These are phyloP conservation scores for Laterallus jamaicensis DNA, from an alignment of 2,113 vertebrate species.

Conservation along the genomic window DNA sequence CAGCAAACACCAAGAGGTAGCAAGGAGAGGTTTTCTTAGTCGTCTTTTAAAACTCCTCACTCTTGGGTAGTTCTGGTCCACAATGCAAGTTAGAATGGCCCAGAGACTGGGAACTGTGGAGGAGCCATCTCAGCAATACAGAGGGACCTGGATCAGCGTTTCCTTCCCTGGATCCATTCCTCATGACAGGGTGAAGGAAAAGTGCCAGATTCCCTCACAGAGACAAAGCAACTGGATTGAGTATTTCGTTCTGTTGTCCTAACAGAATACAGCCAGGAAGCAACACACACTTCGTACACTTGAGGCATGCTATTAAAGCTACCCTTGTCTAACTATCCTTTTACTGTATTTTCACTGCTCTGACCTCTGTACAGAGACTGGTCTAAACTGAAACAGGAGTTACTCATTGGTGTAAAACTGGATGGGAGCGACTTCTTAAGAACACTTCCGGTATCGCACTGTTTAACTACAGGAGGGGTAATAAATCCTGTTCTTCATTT, in stretches of 20 bases:
- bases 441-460: neutral
- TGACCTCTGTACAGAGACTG: neutral
- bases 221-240: rapidly evolving
- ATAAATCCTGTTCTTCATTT: neutral
- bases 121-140: neutral
- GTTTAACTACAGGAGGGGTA: neutral
- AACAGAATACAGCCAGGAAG: neutral
- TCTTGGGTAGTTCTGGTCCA: neutral
- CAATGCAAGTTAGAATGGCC: neutral
- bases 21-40: neutral
- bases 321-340: neutral
- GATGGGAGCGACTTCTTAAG: neutral
- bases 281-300: neutral
- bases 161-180: neutral
- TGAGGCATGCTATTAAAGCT: neutral
- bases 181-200: neutral
- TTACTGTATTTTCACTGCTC: neutral
- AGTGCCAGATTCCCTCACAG: neutral
- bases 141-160: neutral
- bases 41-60: neutral
- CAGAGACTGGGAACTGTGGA: neutral
- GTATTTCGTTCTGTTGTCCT: neutral
- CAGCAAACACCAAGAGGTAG: neutral
- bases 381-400: neutral
- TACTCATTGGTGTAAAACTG: neutral